These are phyloP conservation scores for Plemyria rubiginata DNA, from an alignment of 2,888 invertebrate species.

Conservation along the genomic window DNA sequence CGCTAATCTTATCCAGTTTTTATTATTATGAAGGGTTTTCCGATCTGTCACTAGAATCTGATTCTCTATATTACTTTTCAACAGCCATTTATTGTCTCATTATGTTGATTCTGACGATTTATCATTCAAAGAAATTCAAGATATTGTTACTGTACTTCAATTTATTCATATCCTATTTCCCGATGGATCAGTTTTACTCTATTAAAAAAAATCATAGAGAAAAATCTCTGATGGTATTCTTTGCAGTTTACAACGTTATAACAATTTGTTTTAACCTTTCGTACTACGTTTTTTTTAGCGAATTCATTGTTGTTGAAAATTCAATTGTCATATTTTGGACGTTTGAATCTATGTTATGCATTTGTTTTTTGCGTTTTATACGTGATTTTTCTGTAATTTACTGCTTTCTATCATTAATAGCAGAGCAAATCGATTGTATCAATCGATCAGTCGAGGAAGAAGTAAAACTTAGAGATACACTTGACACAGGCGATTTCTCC, in stretches of 20 bases:
- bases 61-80: neutral
- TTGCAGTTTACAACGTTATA: neutral
- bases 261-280: neutral
- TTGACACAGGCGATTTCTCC: neutral
- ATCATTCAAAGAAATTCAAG: constrained; percentile 16
- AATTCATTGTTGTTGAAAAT: neutral
- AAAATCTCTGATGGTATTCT: neutral
- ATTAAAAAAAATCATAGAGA: neutral
- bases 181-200: constrained; percentile 4
- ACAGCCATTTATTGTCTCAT: neutral
- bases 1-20: neutral
- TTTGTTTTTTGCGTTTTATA: constrained; percentile 3
- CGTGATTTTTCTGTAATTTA: constrained; percentile 6
- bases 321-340: neutral
- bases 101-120: constrained; percentile 1
- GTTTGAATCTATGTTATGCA: neutral
- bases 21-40: neutral
- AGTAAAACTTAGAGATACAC: neutral
- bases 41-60: neutral
- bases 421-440: constrained; percentile 17
- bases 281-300: neutral
- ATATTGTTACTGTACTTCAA: constrained; percentile 13
- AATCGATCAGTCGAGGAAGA: constrained; percentile 19
- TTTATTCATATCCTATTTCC: constrained; percentile 10
- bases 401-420: constrained; percentile 15